A percentile compares a stretch with the other conserved stretches of the same genome.
phyloP scores from a whole-genome alignment of 1,140 invertebrate species.

The Trichoplusia ni region DNA sequence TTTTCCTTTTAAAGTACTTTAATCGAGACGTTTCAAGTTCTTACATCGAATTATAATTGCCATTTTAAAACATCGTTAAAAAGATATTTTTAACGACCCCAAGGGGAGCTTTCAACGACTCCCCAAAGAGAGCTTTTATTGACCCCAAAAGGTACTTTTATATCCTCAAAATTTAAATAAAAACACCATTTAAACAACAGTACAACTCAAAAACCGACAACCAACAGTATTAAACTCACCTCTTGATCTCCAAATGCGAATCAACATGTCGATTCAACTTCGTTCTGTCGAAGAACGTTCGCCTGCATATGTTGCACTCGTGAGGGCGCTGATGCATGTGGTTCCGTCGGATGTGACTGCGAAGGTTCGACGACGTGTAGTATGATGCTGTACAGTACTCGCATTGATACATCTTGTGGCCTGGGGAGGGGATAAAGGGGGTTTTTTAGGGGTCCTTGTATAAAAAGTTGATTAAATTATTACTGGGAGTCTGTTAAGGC shows the following conservation, averaged over 20 bases:
- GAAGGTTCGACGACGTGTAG: slow-evolving; percentile 55
- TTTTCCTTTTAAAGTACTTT: no score
- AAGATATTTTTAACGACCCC: no score
- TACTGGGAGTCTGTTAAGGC: no score
- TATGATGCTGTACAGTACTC: slow-evolving; percentile 43
- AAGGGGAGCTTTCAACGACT: no score
- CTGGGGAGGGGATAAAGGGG: slow-evolving; percentile 32
- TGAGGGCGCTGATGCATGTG: slow-evolving; percentile 40
- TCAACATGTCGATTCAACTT: slow-evolving; percentile 59
- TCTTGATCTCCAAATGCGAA: slow-evolving; percentile 54
- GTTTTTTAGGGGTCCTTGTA: not conserved
- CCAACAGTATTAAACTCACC: slow-evolving; percentile 30
- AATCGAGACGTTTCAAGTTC: no score
- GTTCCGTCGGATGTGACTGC: slow-evolving; percentile 41
- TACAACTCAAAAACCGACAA: not conserved
- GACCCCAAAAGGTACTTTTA: no score
- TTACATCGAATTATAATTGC: no score
- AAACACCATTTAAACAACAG: not conserved
- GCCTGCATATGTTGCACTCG: slow-evolving; percentile 45
- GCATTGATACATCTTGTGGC: slow-evolving; percentile 55
- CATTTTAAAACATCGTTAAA: no score
- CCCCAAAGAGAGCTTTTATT: no score
- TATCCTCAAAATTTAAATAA: not conserved
- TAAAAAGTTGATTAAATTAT: no score
- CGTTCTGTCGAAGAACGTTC: slow-evolving; percentile 49